phyloP scores from a whole-genome alignment of 2,113 vertebrate species.

The Onychostruthus taczanowskii region DNA sequence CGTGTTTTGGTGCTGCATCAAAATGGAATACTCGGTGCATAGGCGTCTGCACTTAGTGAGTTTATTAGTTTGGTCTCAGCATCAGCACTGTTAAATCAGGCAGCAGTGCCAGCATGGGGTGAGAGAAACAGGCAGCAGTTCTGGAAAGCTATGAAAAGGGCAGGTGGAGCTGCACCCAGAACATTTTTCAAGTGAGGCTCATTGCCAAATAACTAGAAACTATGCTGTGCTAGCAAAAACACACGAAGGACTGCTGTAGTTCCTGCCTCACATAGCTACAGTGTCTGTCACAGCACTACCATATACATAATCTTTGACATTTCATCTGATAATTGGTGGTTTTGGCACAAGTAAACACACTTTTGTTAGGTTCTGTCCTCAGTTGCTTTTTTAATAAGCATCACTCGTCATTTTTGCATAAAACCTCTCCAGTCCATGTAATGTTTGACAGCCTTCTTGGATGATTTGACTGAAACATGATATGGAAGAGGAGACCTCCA shows the following conservation, averaged over 20 bases:
- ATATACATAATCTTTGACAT: not conserved
- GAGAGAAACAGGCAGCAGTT: not conserved
- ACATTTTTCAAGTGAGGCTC: not conserved
- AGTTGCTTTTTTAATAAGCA: not conserved
- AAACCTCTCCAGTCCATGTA: not conserved
- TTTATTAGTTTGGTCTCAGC: not conserved
- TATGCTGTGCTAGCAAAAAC: not conserved
- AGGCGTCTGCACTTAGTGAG: not conserved
- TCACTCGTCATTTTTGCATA: not conserved
- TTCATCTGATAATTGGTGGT: slow-evolving; percentile 17
- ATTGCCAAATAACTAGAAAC: slow-evolving; percentile 27
- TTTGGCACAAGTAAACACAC: not conserved
- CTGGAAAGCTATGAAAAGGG: not conserved
- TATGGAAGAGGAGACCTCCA: not conserved
- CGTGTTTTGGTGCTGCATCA: not conserved
- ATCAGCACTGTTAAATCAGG: not conserved
- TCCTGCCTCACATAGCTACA: not conserved
- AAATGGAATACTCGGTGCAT: not conserved
- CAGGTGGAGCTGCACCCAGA: slow-evolving; percentile 22
- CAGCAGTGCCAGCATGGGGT: not conserved
- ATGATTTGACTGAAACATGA: not conserved
- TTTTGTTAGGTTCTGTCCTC: not conserved
- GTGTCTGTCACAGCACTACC: slow-evolving; percentile 8
- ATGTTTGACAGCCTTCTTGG: not conserved
- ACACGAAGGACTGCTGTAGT: not conserved